Base-by-base conservation (phyloP, 2,797 vertebrate species). In the Sciurus vulgaris region DNA sequence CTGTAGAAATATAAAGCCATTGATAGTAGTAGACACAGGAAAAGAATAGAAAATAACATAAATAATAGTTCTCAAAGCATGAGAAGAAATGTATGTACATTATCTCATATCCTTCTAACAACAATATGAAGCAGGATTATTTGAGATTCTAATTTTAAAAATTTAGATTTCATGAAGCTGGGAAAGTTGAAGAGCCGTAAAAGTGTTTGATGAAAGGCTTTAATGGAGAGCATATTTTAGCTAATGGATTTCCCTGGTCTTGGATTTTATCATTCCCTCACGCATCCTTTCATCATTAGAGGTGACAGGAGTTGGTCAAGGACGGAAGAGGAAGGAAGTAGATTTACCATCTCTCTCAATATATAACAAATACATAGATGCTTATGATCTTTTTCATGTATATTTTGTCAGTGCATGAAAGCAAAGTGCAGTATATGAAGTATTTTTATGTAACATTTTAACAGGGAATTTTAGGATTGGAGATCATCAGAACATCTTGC, bases 401-500 rank as follows among this genome's bases (percentile, higher is more conserved):
- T 14, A 49, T 49, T 93, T 77, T 61, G 17, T 77, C 61, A 69
- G 33, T 86, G 41, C 28, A 73, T 90, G 15, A 82, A 49, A 90
- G 33, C 74, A 91, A 69, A 59, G 49, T 89, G 73, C 1, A 7
- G 89, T 33, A 74, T 76, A 33, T 63, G 82, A 86, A 86, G 41
- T 70, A 51, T 86, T 95, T 82, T 96, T 87, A 76, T 26, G 44
- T 86, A 82, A 84, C 10, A 54, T 87, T 91, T 91, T 70, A 94
- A 49, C 2, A 10, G 30, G 15, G n/a, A 86, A 73, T 92, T 96
- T 97, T 78, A 79, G 72, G 49, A 86, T 38, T 89, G 82, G 93
- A 91, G 89, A 96, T 97, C 86, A 97, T 97, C 93, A 96, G 96
- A 96, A 89, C 72, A 93, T 95, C 96, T 95, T 96, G 63, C 89